Percentiles rank a stretch among this genome's conserved stretches.
phyloP scores from a whole-genome alignment of 2,797 vertebrate species.

The Sarcoramphus papa region DNA sequence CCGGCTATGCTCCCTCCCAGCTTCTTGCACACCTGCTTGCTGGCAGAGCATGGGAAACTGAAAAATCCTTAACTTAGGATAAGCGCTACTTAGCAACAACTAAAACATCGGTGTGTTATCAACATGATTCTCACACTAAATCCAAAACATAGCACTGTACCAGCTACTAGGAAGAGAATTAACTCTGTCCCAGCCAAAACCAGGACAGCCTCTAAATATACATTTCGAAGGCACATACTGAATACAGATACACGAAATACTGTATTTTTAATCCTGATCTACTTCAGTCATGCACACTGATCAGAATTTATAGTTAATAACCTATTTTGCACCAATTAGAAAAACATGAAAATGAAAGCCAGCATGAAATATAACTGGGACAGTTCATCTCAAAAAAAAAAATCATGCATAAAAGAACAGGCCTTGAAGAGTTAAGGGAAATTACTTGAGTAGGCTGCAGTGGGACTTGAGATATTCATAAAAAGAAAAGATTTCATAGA shows the following conservation, averaged over 20 bases:
- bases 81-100: too few relatives aligned
- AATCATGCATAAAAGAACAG: not conserved
- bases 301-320: not conserved
- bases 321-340: conserved; percentile 32
- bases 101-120: too few relatives aligned
- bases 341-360: not conserved
- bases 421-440: conserved; percentile 20
- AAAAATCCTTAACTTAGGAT: too few relatives aligned
- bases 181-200: too few relatives aligned
- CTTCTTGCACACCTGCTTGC: too few relatives aligned
- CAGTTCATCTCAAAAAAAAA: not conserved
- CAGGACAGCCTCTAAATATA: not conserved
- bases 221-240: not conserved
- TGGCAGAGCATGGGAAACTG: too few relatives aligned
- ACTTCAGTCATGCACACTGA: not conserved
- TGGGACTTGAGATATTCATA: not conserved
- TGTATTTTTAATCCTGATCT: not conserved
- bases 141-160: too few relatives aligned
- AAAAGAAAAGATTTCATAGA: not conserved
- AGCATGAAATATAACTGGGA: conserved; percentile 8
- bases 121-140: too few relatives aligned
- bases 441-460: not conserved
- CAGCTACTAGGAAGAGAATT: too few relatives aligned
- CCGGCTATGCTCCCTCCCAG: too few relatives aligned
- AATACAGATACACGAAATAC: not conserved